These are phyloP conservation scores for Cerastoderma edule DNA, from an alignment of 2,888 invertebrate species.

Conservation along the genomic window DNA sequence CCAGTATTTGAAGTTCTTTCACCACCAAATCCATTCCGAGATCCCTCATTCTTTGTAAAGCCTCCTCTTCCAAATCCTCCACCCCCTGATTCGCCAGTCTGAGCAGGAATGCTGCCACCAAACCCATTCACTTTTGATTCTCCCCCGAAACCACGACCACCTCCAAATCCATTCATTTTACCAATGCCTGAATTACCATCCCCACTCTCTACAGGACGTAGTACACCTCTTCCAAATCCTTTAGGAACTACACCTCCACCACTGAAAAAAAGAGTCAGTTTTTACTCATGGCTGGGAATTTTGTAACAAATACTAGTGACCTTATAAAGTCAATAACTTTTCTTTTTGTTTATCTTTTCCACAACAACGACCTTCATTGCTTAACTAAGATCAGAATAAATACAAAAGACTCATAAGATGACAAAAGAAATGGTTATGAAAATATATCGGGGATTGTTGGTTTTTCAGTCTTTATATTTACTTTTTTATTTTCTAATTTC, in stretches of 20 bases:
- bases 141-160: slow-evolving; percentile 16
- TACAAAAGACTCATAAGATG: too few species aligned
- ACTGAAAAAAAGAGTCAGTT: neutral
- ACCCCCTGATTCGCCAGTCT: too few species aligned
- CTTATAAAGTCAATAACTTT: too few species aligned
- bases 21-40: slow-evolving; percentile 22
- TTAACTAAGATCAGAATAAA: too few species aligned
- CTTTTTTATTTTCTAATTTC: too few species aligned
- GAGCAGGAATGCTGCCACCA: slow-evolving; percentile 20
- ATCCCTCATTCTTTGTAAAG: slow-evolving; percentile 20
- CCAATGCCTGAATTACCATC: slow-evolving; percentile 43
- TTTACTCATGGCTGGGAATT: too few species aligned
- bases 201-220: slow-evolving; percentile 52
- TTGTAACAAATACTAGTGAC: too few species aligned
- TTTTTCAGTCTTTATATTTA: too few species aligned
- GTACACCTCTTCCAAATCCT: slow-evolving; percentile 70
- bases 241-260: slow-evolving; percentile 15
- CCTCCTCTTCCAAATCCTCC: slow-evolving; percentile 43
- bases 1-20: slow-evolving; percentile 26
- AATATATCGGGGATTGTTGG: too few species aligned
- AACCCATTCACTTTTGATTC: slow-evolving; percentile 27
- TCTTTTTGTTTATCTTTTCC: too few species aligned
- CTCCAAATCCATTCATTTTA: slow-evolving; percentile 49
- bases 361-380: too few species aligned
- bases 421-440: too few species aligned